Base-by-base conservation (phyloP, 2,888 invertebrate species). In the Anoplius nigerrimus region DNA sequence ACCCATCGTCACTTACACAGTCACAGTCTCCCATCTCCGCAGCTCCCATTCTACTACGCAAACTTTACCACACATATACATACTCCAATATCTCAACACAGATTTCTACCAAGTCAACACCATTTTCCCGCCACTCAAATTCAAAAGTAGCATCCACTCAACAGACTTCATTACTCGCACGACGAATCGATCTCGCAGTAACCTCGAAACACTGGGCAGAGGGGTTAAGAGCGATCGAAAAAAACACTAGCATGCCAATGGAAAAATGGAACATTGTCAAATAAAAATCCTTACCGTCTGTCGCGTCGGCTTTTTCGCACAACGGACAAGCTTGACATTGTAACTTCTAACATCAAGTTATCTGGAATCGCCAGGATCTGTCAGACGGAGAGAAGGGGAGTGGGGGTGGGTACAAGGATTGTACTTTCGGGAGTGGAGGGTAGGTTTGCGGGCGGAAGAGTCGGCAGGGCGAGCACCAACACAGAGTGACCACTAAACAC, bases 401-500 rank as follows among this genome's bases (percentile, higher is more conserved):
- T 76, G 76, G 69, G 72, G 46, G 61, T 53, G 70, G 76, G 76
- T 76, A 67, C 69, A 74, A 75, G 76, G 75, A 13, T 24, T 34
- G 34, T 34, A 13, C 11, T 34, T 34, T 72, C n/a, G n/a, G n/a
- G n/a, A n/a, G 69, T 67, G 64, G 68, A 70, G 66, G 76, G 18
- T 13, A 13, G 42, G 13, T 42, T 77, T 79, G 82, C 78, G 78
- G 79, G 78, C 79, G 84, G 80, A 80, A 71, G 71, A 78, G 72
- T 67, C 69, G 79, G 74, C 72, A 70, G 75, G 72, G 81, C 76
- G 81, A 80, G 81, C 83, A 86, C 83, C 84, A 87, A 87, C 82
- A 87, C 84, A 86, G 80, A 84, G 81, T 87, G 85, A 86, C 85
- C 86, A 88, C 87, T 87, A 87, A 88, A 88, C 87, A 88, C 87